Base-by-base conservation (phyloP, 2,797 vertebrate genomes). In the Fringilla coelebs region DNA sequence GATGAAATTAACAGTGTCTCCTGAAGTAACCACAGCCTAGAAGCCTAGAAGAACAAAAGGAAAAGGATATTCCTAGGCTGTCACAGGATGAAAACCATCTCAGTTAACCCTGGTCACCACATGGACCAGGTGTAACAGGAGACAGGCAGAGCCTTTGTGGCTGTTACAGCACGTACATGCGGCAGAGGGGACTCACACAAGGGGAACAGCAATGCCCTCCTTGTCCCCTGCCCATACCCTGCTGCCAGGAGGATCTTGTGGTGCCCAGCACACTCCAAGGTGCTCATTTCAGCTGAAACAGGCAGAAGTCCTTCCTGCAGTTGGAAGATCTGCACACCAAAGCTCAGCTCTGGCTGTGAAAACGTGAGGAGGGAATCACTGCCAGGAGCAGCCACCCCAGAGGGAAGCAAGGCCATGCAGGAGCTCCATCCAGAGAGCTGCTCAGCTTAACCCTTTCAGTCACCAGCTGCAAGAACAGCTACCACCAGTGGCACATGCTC, bases 371-470 rank as follows among this genome's bases (percentile, higher is more conserved):
- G 65, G 75, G 85, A 94, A 90, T 87, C 54, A 52, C 2, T 79
- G 63, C 86, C 70, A 41, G 86, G 61, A 90, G 76, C 90, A 93
- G 87, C 61, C 3, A 1, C 13, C 21, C 6, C 13, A 90, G 55
- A 84, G 61, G 87, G 89, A 95, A 97, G 62, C 29, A 22, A 96
- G 86, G 88, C 77, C 88, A 81, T 52, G 84, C 88, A 95, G 75
- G 71, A 96, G 78, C 87, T 91, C 84, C 78, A 77, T 83, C 76
- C 62, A 81, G 79, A 63, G 75, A 80, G 63, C 85, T 51, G 11
- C 40, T 74, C 1, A 5, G 76, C 51, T 93, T 78, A 91, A 95
- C 72, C 45, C 93, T 79, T 96, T 72, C 55, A 73, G 70, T 15
- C 34, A 45, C 28, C 70, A 54, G 68, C 63, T 68, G 63, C 52